Percentiles rank a stretch among this genome's conserved stretches.
Evolutionary conservation across 2,888 invertebrate genomes (phyloP).

Genomic region (Mythimna albipuncta): DNA sequence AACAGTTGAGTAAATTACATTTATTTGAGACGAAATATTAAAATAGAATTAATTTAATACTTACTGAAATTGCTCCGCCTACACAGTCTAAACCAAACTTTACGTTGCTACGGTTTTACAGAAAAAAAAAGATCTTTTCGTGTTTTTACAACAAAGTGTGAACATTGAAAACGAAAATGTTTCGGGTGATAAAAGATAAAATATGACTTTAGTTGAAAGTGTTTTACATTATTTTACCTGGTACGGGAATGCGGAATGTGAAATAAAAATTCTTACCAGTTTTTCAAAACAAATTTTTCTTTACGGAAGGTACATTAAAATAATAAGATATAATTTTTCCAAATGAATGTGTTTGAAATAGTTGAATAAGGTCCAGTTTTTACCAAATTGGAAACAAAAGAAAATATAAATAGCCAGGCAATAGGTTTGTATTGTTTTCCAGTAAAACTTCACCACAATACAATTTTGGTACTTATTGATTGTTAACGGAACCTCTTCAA

Average conservation of each 20-base stretch:
- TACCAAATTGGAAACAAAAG: not conserved
- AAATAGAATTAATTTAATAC: not conserved
- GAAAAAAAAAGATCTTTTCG: conserved; percentile 17
- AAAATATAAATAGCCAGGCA: not conserved
- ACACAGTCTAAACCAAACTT: not conserved
- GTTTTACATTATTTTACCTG: conserved; percentile 23
- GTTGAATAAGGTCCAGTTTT: not conserved
- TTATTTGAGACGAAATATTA: not conserved
- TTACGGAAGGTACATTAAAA: not conserved
- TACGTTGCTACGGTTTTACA: not conserved
- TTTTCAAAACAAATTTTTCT: conserved; percentile 1
- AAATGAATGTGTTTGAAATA: conserved; percentile 4
- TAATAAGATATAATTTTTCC: not conserved
- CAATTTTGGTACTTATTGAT: not conserved
- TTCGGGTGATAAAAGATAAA: conserved; percentile 42
- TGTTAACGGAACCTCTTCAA: not conserved
- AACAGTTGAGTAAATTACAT: not conserved
- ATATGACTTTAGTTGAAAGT: conserved; percentile 31
- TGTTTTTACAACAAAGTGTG: conserved; percentile 32
- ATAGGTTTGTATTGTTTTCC: conserved; percentile 5
- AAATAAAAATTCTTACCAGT: not conserved
- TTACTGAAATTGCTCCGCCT: conserved; percentile 5
- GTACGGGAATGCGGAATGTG: conserved; percentile 9
- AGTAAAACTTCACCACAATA: not conserved
- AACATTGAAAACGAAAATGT: conserved; percentile 28